Percentiles rank a stretch among this genome's conserved stretches.
Evolutionary conservation across 1,140 invertebrate species (phyloP).

Genomic region (Calephelis nemesis): DNA sequence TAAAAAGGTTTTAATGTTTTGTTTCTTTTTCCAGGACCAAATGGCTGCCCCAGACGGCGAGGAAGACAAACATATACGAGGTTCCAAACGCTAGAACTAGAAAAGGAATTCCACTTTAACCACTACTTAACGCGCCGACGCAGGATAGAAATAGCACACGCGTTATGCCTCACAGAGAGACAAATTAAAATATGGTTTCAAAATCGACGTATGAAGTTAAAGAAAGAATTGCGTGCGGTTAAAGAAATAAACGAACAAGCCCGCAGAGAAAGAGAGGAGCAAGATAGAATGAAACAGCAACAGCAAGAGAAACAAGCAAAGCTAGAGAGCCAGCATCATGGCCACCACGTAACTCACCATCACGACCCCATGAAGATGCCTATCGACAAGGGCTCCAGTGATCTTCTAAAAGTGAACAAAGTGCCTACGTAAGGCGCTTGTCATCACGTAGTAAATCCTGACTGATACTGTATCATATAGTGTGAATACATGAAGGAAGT

Average conservation of each 20-base stretch:
- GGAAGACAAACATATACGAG: slow-evolving; percentile 98
- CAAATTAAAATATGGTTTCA: slow-evolving; percentile 99
- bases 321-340: slow-evolving; percentile 81
- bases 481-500: slow-evolving; percentile 71
- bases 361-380: slow-evolving; percentile 81
- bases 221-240: slow-evolving; percentile 95
- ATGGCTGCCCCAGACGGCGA: slow-evolving; percentile 95
- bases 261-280: slow-evolving; percentile 92
- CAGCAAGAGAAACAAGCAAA: slow-evolving; percentile 91
- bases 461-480: slow-evolving; percentile 78
- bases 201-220: slow-evolving; percentile 98
- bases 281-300: slow-evolving; percentile 94
- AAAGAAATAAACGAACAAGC: slow-evolving; percentile 97
- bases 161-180: slow-evolving; percentile 95
- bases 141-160: slow-evolving; percentile 98
- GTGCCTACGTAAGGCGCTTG: slow-evolving; percentile 81
- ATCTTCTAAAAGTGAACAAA: slow-evolving; percentile 84
- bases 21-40: slow-evolving; percentile 89
- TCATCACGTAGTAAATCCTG: slow-evolving; percentile 60
- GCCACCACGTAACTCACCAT: slow-evolving; percentile 78
- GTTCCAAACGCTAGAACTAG: slow-evolving; percentile 95
- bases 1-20: slow-evolving; percentile 19
- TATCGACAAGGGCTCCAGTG: slow-evolving; percentile 82
- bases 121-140: slow-evolving; percentile 96
- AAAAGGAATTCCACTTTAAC: slow-evolving; percentile 99